Evolutionary conservation across 1,140 invertebrate species (phyloP), one percentile per base, ranked within the genome.

Genomic region (Gonioctena quinquepunctata): DNA sequence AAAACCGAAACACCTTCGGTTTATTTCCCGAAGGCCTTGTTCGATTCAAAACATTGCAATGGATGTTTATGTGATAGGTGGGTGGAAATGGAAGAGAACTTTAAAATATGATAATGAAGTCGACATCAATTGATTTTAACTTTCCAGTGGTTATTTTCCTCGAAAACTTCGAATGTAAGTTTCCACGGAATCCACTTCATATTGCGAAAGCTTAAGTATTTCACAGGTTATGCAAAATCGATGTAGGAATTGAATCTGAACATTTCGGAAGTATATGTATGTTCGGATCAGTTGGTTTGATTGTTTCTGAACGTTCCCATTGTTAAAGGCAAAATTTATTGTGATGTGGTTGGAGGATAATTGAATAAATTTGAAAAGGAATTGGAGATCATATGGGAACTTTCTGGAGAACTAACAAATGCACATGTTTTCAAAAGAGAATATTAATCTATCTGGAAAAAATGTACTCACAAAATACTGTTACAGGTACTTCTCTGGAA

Each of bases 401-500:
- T n/a, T n/a, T n/a, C n/a, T n/a, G n/a, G n/a, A n/a, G n/a, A n/a
- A n/a, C n/a, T n/a, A n/a, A n/a, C n/a, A n/a, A n/a, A n/a, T n/a
- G n/a, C n/a, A n/a, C n/a, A n/a, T n/a, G n/a, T n/a, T n/a, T n/a
- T n/a, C n/a, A n/a, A n/a, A n/a, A n/a, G n/a, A n/a, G n/a, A n/a
- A n/a, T n/a, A n/a, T n/a, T n/a, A n/a, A n/a, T n/a, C n/a, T n/a
- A n/a, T n/a, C n/a, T n/a, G n/a, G n/a, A n/a, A n/a, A n/a, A n/a
- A n/a, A n/a, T n/a, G n/a, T 65, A 88, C 89, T 90, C 81, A 91
- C 90, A 84, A 81, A 89, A 90, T 79, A 91, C 86, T 80, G 89
- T 88, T 7, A 91, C 80, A 56, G 88, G 86, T 73, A 91, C 86
- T 81, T 89, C 87, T 73, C 87, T 86, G 23, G 85, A 83, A 57